Base-by-base conservation (phyloP, 2,888 invertebrate species). In the Zaprionus bogoriensis region DNA sequence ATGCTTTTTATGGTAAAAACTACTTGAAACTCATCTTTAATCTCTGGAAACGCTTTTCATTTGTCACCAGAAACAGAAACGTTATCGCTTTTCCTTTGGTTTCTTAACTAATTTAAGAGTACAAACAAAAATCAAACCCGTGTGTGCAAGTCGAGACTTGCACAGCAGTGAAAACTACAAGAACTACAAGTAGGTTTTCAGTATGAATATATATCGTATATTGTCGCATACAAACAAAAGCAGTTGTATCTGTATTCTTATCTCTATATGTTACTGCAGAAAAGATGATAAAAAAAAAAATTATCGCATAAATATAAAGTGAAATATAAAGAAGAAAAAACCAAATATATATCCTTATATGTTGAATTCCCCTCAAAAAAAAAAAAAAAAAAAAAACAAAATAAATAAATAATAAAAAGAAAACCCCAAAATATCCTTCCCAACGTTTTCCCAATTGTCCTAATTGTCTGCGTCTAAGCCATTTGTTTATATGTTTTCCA, bases 391-490 rank as follows among this genome's bases (percentile, higher is more conserved):
- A 55, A 61, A 50, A 59, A 25, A 27, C 54, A 59, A 41, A 55
- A 32, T 22, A 70, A 67, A 57, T 50, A 59, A 27, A 52, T 41
- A 28, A 54, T 48, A 28, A 14, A 60, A 60, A 62, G 58, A 76
- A 25, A 46, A 44, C 63, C 61, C 59, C 30, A 55, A 69, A 65
- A 68, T 58, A 51, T 64, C 62, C 64, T 59, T 67, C 79, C 74
- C 62, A 67, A 79, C 92, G 92, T 92, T 92, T 92, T 92, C 84
- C 81, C 64, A 85, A 92, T 92, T 92, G 93, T 94, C 93, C 94
- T 94, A 93, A 84, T 94, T 95, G 95, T 95, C 94, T 95, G 94
- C 95, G 95, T 95, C 95, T 93, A 94, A 87, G 83, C 93, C 94
- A 95, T 94, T 94, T 94, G 94, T 93, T 93, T 89, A 88, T 88